phyloP scores from a whole-genome alignment of 1,140 invertebrate species.

The Idris sp. region DNA sequence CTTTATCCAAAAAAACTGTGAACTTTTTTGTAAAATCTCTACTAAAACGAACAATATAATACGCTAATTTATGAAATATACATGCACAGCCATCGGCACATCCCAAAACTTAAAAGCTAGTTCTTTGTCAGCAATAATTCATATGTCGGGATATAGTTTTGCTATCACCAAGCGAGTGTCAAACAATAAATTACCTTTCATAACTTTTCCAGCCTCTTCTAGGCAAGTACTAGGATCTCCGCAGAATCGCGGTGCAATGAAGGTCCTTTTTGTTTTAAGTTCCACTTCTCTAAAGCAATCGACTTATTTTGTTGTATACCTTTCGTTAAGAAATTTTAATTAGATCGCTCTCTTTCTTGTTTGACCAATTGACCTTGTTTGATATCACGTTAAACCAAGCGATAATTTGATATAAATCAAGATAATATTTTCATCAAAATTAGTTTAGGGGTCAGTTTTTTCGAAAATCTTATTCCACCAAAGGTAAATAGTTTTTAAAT shows the following conservation, averaged over 20 bases:
- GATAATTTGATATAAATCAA: no score
- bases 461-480: no score
- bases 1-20: no score
- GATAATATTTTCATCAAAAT: no score
- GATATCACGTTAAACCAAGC: slow-evolving; percentile 1
- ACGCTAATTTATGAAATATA: no score
- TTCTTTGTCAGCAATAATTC: slow-evolving; percentile 53
- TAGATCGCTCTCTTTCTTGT: slow-evolving; percentile 9
- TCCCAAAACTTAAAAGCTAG: slow-evolving; percentile 50
- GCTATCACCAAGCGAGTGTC: slow-evolving; percentile 55
- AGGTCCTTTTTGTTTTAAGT: slow-evolving; percentile 25
- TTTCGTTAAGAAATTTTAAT: slow-evolving; percentile 21
- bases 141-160: slow-evolving; percentile 60
- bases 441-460: no score
- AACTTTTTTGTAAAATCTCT: no score
- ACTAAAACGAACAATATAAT: no score
- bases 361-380: slow-evolving; percentile 2
- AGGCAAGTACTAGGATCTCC: slow-evolving; percentile 53
- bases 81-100: slow-evolving; percentile 52
- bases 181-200: slow-evolving; percentile 65
- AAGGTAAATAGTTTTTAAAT: slow-evolving; percentile 5
- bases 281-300: no score
- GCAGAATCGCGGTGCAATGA: slow-evolving; percentile 56
- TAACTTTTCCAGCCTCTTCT: slow-evolving; percentile 62
- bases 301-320: slow-evolving; percentile 42